Percentiles rank a stretch among this genome's conserved stretches.
phyloP scores from a whole-genome alignment of 2,888 invertebrate genomes.

The Hecatera dysodea region DNA sequence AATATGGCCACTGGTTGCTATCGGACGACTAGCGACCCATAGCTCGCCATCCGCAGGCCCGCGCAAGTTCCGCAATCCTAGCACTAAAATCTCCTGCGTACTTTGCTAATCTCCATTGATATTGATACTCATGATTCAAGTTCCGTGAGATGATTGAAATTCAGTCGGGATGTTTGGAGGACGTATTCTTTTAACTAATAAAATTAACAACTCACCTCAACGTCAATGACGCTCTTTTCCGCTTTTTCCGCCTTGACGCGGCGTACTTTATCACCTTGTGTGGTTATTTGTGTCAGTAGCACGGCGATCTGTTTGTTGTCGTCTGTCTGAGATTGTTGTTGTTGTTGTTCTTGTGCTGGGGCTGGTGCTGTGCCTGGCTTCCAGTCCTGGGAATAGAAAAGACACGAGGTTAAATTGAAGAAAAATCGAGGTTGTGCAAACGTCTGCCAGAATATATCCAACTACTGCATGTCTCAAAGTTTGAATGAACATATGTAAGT shows the following conservation, averaged over 20 bases:
- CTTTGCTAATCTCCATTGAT: too few relatives aligned
- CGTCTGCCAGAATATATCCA: not conserved
- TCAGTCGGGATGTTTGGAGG: too few relatives aligned
- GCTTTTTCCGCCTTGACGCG: conserved; percentile 93
- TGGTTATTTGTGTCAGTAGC: conserved; percentile 82
- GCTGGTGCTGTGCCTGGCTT: conserved; percentile 67
- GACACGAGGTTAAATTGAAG: not conserved
- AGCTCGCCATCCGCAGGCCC: too few relatives aligned
- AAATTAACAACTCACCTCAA: conserved; percentile 72
- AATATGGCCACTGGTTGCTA: too few relatives aligned
- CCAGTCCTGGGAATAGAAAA: conserved; percentile 72
- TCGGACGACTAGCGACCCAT: too few relatives aligned
- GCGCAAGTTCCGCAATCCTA: too few relatives aligned
- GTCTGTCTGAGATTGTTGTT: conserved; percentile 54
- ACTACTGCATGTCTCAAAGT: not conserved
- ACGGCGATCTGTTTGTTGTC: conserved; percentile 69
- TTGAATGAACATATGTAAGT: too few relatives aligned
- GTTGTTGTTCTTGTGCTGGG: conserved; percentile 38
- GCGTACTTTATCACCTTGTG: conserved; percentile 94
- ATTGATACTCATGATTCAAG: too few relatives aligned
- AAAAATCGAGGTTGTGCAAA: not conserved
- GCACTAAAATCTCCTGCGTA: too few relatives aligned
- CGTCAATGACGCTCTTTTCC: conserved; percentile 90
- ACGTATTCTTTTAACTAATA: too few relatives aligned
- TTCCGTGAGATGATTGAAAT: too few relatives aligned